phyloP scores from a whole-genome alignment of 2,888 invertebrate species.

The Alsophila aescularia region DNA sequence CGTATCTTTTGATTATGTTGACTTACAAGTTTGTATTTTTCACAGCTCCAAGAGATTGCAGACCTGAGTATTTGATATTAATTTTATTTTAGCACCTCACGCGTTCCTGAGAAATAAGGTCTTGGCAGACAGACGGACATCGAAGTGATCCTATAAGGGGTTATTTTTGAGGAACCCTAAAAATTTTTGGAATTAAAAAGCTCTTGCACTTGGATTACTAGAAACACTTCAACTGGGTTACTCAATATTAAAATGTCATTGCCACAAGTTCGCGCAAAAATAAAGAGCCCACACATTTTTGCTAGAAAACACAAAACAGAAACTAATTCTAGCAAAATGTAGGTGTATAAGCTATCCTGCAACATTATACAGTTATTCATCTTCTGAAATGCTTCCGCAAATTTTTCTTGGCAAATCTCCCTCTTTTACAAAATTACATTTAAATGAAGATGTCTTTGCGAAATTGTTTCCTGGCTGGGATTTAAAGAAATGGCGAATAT shows the following conservation, averaged over 20 bases:
- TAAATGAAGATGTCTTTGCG: constrained; percentile 3
- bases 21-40: no score
- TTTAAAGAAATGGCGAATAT: background rate
- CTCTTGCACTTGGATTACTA: no score
- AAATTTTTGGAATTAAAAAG: no score
- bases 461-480: constrained; percentile 15
- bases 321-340: constrained; percentile 12
- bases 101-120: no score
- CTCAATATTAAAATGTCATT: constrained; percentile 18
- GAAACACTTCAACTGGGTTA: background rate
- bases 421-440: constrained; percentile 8
- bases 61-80: no score
- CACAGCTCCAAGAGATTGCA: no score
- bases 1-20: no score
- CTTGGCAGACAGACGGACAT: no score
- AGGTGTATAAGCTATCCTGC: no score
- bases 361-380: constrained; percentile 10
- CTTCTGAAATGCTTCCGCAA: constrained; percentile 17
- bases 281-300: constrained; percentile 9
- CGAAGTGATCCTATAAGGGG: no score
- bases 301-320: constrained; percentile 7
- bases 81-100: no score
- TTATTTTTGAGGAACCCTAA: no score
- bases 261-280: constrained; percentile 10
- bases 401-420: constrained; percentile 12